Base-by-base conservation (phyloP, 2,888 invertebrate species). In the Drosophila histrio region DNA sequence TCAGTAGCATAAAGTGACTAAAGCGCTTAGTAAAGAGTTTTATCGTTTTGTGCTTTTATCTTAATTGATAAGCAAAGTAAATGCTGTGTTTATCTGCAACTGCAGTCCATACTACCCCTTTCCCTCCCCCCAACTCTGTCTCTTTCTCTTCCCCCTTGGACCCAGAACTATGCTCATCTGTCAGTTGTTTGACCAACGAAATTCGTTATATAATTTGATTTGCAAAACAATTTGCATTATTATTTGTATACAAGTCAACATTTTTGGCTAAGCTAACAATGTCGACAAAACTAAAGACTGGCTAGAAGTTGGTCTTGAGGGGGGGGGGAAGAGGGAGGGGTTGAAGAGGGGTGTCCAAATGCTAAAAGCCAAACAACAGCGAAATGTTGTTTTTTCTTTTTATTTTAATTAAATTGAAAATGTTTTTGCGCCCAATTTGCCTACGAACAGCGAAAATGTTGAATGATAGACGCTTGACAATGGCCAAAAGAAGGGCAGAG, bases 341-440 rank as follows among this genome's bases (percentile, higher is more conserved):
- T n/a, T n/a, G n/a, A n/a, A n/a, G n/a, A n/a, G n/a, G n/a, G n/a
- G n/a, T n/a, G n/a, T n/a, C n/a, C n/a, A n/a, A 32, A 1, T 32
- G 32, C n/a, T n/a, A 32, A 70, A 64, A 65, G 52, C 49, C 38
- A 53, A 74, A 68, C 66, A 77, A 61, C 62, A 70, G 58, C 32
- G 44, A 46, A 71, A 66, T 11, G 54, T 52, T 63, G 70, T 61
- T 3, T 43, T 26, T 22, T 36, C 36, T 32, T 69, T 73, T 66
- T 60, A 61, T 68, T 84, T 83, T 85, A 82, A 83, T 83, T 83
- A 87, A 83, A 87, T 87, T 87, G 86, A 85, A 83, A 87, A 77
- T 72, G 79, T 81, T 85, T 79, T 66, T 68, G 34, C 61, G 63
- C 76, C 41, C 57, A 69, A 78, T 67, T 78, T 72, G 67, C 64